Percentiles rank a stretch among this genome's conserved stretches.
These are phyloP conservation scores for Venturia canescens DNA, from an alignment of 1,140 invertebrate species.

Conservation along the genomic window DNA sequence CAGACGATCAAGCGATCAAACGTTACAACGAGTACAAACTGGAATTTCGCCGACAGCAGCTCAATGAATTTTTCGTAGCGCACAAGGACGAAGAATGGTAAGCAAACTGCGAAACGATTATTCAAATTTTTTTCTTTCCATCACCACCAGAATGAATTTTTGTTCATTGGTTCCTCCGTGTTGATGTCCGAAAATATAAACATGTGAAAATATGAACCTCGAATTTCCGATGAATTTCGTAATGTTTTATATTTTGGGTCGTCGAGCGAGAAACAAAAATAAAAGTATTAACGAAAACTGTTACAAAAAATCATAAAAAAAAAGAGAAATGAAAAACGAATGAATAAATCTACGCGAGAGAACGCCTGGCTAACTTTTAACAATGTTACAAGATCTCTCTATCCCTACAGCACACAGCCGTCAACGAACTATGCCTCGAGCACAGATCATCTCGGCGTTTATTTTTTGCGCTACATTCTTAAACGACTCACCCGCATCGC, in stretches of 20 bases:
- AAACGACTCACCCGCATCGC: conserved; percentile 70
- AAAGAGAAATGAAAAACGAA: not conserved
- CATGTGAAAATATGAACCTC: not conserved
- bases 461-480: conserved; percentile 70
- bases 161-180: not conserved
- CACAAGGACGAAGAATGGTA: conserved; percentile 99
- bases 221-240: not conserved
- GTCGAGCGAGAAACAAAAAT: conserved; percentile 8
- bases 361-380: conserved; percentile 60
- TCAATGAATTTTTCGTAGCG: conserved; percentile 98
- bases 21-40: conserved; percentile 99
- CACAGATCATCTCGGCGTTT: conserved; percentile 72
- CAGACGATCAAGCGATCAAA: conserved; percentile 96
- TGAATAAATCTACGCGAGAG: conserved; percentile 41
- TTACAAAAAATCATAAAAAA: not conserved
- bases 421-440: conserved; percentile 71
- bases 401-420: conserved; percentile 76
- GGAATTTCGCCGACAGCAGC: conserved; percentile 96
- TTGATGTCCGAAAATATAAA: conserved; percentile 38
- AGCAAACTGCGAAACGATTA: conserved; percentile 64
- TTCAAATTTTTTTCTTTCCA: too few species aligned
- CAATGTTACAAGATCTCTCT: conserved; percentile 75
- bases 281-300: not conserved
- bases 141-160: not conserved
- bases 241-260: conserved; percentile 32